Evolutionary conservation across 2,113 vertebrate species (phyloP), one percentile per base, ranked within the genome.

Genomic region (Artemisiospiza belli): DNA sequence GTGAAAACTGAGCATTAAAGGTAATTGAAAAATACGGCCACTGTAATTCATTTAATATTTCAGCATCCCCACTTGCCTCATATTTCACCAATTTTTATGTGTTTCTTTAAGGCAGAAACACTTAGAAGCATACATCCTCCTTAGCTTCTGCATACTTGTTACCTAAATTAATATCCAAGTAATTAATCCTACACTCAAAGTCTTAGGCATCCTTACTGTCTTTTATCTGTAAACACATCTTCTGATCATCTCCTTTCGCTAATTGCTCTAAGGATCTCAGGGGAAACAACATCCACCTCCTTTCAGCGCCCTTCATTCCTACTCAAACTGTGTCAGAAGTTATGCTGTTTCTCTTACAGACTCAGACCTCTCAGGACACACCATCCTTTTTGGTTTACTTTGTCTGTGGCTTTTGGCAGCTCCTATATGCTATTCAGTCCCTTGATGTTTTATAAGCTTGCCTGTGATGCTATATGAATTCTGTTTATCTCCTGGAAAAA

Each of bases 161-260:
- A 96, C 78, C 35, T 57, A 94, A 95, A 97, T 97, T 96, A 94
- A 97, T 97, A 97, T 61, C 37, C 61, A 88, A 81, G 66, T 96
- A 92, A 90, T 97, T 97, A 97, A 97, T 97, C 94, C 79, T 93
- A 47, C 87, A 94, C 92, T 95, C 83, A 95, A 96, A 95, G 89
- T 62, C 58, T 68, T 80, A 51, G 72, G 52, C 58, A 44, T 84
- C 30, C 46, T 67, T 31, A 43, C 43, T 87, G 61, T 73, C 61
- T 95, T 95, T 96, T 78, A 95, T 91, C 79, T 96, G 78, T 80
- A 94, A 98, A 95, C 44, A 92, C 21, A 82, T 41, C 63, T 91
- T 82, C 59, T 70, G 52, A 83, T 96, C 61, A 61, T 96, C 90
- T 95, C 76, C 83, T 92, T 82, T 96, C 76, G 95, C 77, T 96